Evolutionary conservation across 2,113 vertebrate species (phyloP), one percentile per base, ranked within the genome.

Genomic region (Dasyprocta punctata): DNA sequence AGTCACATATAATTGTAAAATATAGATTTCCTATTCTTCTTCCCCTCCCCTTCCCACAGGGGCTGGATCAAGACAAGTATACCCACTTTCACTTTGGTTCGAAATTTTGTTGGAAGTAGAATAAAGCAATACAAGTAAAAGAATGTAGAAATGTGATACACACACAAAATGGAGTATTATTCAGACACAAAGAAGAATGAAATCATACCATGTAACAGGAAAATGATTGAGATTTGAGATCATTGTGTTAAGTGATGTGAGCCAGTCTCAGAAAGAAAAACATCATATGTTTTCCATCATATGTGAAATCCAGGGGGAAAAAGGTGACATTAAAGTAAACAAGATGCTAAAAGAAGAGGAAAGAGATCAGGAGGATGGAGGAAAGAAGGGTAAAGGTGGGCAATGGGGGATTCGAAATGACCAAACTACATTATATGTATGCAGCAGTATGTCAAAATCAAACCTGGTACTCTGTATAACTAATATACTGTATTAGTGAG

Each of bases 41-140:
- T 54, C 6, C 47, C 16, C 20, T 38, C 19, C 16, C 3, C 20
- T 47, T 8, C 7, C 38, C 4, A 38, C 17, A 56, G 44, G 56
- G 26, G 47, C 19, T 75, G 56, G 24, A 65, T 19, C 44, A 77
- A 41, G 38, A 75, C n/a, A 91, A 58, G 5, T 6, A 56, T 47
- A 4, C 22, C 20, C 14, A 30, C 81, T 67, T 52, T 33, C 7
- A 41, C 11, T 73, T 73, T 1, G 10, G 49, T 52, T 63, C 54
- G 65, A 56, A 65, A 44, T 96, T 96, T 94, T 75, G 11, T 61
- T 83, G 30, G 41, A 41, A 26, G 16, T 41, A 95, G 44, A 90
- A 95, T 84, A 12, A 93, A 47, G 36, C 28, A 91, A 83, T 83
- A 73, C 61, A 92, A 87, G 41, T n/a, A 71, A 75, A 61, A 4